phyloP scores from a whole-genome alignment of 2,888 invertebrate species.

The Drosophila birchii region DNA sequence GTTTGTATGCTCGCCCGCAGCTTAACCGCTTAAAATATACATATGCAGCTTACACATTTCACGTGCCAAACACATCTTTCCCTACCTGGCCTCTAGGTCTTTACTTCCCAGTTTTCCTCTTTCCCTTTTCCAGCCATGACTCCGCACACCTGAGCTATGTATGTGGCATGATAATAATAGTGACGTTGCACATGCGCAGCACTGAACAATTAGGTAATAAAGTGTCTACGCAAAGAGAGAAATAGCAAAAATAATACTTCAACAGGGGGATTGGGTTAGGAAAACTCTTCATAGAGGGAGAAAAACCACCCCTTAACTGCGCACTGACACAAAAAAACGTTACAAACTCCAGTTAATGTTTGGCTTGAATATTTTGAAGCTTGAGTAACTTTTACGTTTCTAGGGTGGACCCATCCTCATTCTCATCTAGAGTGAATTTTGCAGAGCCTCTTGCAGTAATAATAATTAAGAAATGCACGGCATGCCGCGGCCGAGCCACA shows the following conservation, averaged over 20 bases:
- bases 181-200: slow-evolving; percentile 81
- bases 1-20: slow-evolving; percentile 50
- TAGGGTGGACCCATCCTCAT: slow-evolving; percentile 40
- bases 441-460: slow-evolving; percentile 42
- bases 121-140: slow-evolving; percentile 59
- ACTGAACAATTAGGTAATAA: slow-evolving; percentile 72
- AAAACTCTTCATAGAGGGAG: background rate
- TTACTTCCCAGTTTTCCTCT: slow-evolving; percentile 2
- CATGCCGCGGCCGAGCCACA: slow-evolving; percentile 52
- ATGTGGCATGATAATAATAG: slow-evolving; percentile 67
- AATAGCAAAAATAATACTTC: slow-evolving; percentile 2
- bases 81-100: slow-evolving; percentile 20
- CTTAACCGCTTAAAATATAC: slow-evolving; percentile 50
- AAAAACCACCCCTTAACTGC: slow-evolving; percentile 68
- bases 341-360: slow-evolving; percentile 67
- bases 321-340: slow-evolving; percentile 74
- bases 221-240: slow-evolving; percentile 49
- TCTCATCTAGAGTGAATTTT: slow-evolving; percentile 33
- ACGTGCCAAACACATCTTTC: slow-evolving; percentile 65
- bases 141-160: slow-evolving; percentile 48
- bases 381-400: slow-evolving; percentile 64
- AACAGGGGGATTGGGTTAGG: background rate
- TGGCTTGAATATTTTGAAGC: slow-evolving; percentile 55
- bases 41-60: slow-evolving; percentile 67
- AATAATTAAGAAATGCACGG: slow-evolving; percentile 78